phyloP scores from a whole-genome alignment of 2,797 vertebrate species.

The Darevskia nairensis region DNA sequence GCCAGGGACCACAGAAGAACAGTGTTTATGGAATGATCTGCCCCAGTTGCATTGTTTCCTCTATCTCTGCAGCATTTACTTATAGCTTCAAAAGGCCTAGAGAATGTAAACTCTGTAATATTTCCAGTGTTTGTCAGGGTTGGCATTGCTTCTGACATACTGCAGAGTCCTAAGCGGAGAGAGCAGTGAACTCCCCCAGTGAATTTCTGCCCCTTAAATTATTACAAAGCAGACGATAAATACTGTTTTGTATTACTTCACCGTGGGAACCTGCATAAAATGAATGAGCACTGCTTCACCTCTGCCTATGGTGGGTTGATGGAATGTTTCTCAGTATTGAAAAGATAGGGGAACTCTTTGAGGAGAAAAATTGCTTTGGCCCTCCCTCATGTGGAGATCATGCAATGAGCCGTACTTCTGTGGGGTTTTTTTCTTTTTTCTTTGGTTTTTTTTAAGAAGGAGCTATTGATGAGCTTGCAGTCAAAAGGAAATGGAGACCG shows the following conservation, averaged over 20 bases:
- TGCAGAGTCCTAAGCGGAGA: neutral
- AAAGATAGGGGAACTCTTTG: neutral
- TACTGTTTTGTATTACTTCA: neutral
- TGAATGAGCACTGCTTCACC: neutral
- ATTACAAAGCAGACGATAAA: constrained; percentile 10
- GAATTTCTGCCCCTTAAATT: neutral
- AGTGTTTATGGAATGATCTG: neutral
- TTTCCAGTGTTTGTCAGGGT: neutral
- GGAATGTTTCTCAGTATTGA: neutral
- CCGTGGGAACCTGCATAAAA: neutral
- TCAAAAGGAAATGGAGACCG: neutral
- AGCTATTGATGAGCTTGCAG: neutral
- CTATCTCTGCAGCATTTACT: too few species aligned
- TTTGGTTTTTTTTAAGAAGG: neutral
- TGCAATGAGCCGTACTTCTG: neutral
- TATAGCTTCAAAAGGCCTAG: neutral
- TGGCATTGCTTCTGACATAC: neutral
- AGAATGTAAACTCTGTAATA: neutral
- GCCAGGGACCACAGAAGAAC: neutral
- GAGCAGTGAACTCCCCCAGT: neutral
- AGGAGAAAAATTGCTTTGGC: neutral
- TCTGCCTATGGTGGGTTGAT: neutral
- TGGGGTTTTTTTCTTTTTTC: too few species aligned
- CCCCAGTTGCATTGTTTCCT: neutral
- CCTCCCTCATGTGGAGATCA: neutral